Evolutionary conservation across 2,797 vertebrate species (phyloP).

Genomic region (Lithobates sylvaticus): DNA sequence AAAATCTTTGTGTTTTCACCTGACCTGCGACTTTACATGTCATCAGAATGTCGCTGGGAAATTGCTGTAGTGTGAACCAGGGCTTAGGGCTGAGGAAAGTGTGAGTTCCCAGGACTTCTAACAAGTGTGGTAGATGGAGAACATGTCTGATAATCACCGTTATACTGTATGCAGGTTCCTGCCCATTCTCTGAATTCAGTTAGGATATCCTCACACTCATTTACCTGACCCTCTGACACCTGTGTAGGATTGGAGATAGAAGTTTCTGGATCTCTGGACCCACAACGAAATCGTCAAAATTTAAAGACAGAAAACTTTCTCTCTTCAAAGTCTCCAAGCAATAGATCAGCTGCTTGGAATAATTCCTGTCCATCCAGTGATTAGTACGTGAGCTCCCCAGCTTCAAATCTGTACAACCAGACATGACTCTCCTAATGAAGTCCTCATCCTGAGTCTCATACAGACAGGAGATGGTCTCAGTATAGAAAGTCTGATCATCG

Average conservation of each 20-base stretch:
- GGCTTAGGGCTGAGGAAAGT: too few species aligned
- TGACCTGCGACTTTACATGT: too few species aligned
- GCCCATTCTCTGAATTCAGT: too few species aligned
- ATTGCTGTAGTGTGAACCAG: too few species aligned
- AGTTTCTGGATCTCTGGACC: not conserved
- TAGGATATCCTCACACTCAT: not conserved
- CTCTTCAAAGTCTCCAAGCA: not conserved
- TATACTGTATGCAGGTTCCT: too few species aligned
- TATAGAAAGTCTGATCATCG: not conserved
- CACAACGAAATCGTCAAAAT: not conserved
- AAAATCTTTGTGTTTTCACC: too few species aligned
- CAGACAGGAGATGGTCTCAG: not conserved
- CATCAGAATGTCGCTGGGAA: too few species aligned
- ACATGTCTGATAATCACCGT: too few species aligned
- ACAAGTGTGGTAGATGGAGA: too few species aligned
- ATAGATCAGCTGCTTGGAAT: not conserved
- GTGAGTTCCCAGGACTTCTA: too few species aligned
- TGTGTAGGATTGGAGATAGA: not conserved
- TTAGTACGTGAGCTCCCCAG: rapidly evolving
- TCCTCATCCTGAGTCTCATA: not conserved
- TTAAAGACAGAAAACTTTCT: not conserved
- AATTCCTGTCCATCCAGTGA: not conserved
- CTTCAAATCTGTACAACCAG: not conserved
- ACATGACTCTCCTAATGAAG: not conserved
- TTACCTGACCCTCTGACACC: not conserved